phyloP scores from a whole-genome alignment of 2,113 vertebrate species.

The Nycticebus coucang region DNA sequence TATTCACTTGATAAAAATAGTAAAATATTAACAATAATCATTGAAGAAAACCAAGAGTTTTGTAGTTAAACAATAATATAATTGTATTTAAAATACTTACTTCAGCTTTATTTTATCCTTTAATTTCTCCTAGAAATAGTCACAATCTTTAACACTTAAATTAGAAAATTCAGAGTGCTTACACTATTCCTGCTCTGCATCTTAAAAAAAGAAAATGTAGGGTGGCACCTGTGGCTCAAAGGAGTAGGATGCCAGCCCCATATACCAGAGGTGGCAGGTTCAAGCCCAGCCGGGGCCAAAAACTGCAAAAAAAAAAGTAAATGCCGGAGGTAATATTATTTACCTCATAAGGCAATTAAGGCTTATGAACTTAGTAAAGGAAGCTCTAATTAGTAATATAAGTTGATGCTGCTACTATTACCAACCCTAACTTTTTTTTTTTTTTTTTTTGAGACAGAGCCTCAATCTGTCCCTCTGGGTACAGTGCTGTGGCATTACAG shows the following conservation, averaged over 20 bases:
- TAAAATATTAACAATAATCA: conserved; percentile 9
- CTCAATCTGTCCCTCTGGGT: too few relatives aligned
- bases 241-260: too few relatives aligned
- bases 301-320: not conserved
- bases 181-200: not conserved
- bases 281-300: too few relatives aligned
- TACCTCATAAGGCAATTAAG: not conserved
- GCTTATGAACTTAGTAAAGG: not conserved
- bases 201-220: not conserved
- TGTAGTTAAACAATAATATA: not conserved
- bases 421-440: not conserved
- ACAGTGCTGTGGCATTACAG: too few relatives aligned
- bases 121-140: not conserved
- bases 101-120: conserved; percentile 23
- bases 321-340: not conserved
- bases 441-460: too few relatives aligned
- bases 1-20: not conserved
- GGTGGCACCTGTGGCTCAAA: too few relatives aligned
- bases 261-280: too few relatives aligned
- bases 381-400: not conserved
- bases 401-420: not conserved
- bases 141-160: not conserved
- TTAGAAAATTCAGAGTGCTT: not conserved
- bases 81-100: conserved; percentile 18
- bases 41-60: not conserved